phyloP scores from a whole-genome alignment of 2,888 invertebrate species.

The Alviniconcha strummeri region DNA sequence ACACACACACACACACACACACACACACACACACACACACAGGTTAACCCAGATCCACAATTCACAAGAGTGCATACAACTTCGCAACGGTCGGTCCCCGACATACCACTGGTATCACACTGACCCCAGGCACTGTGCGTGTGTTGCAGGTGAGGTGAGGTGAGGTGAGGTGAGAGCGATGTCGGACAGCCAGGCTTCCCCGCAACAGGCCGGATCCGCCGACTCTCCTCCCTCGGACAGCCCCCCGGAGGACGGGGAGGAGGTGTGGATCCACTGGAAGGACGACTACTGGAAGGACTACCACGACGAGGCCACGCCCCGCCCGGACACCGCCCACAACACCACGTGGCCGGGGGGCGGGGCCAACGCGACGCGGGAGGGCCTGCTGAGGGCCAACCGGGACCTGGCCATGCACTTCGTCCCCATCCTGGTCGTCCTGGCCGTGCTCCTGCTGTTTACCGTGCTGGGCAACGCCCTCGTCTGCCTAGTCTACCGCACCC shows the following conservation, averaged over 20 bases:
- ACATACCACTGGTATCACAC: no score
- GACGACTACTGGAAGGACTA: conserved; percentile 6
- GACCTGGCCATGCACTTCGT: conserved; percentile 48
- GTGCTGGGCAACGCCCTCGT: conserved; percentile 57
- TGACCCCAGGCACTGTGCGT: not conserved
- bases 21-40: no score
- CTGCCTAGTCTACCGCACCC: conserved; percentile 57
- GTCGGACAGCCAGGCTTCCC: conserved; percentile 1
- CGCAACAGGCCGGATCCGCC: not conserved
- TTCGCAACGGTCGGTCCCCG: no score
- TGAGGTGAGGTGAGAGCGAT: not conserved
- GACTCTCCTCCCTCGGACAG: not conserved
- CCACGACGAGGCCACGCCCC: not conserved
- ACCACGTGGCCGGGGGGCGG: not conserved
- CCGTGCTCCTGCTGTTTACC: conserved; percentile 50
- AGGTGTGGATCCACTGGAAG: conserved; percentile 22
- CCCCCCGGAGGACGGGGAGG: not conserved
- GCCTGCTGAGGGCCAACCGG: conserved; percentile 45
- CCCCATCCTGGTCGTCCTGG: conserved; percentile 54
- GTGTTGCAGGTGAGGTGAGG: not conserved
- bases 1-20: no score
- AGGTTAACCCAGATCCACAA: no score
- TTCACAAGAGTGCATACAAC: no score
- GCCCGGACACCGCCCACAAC: conserved; percentile 9
- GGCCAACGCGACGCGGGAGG: not conserved